phyloP scores from a whole-genome alignment of 2,797 vertebrate genomes.

The Dryobates pubescens region DNA sequence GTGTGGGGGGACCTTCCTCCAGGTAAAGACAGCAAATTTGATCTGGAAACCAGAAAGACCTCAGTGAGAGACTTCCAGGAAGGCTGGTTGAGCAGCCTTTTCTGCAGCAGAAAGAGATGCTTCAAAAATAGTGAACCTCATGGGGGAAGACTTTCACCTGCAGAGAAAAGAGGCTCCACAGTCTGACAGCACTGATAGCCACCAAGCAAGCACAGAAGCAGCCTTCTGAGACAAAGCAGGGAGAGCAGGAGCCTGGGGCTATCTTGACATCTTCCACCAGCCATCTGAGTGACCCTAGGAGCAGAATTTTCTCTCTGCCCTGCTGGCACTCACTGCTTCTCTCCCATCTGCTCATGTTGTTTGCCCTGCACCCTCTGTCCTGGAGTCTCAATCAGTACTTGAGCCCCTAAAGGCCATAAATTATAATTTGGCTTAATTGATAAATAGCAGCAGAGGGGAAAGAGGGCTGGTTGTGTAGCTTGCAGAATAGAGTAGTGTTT shows the following conservation, averaged over 20 bases:
- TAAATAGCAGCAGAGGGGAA: constrained; percentile 12
- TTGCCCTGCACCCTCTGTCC: background rate
- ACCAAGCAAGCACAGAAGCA: background rate
- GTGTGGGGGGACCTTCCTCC: background rate
- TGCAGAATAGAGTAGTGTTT: background rate
- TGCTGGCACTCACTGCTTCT: background rate
- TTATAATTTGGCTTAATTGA: constrained; percentile 17
- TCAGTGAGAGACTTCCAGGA: background rate
- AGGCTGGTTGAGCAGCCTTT: background rate
- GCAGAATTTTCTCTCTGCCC: background rate
- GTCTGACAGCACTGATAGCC: accelerated
- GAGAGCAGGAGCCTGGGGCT: background rate
- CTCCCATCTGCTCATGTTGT: background rate
- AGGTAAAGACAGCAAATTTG: background rate
- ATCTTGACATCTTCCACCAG: background rate
- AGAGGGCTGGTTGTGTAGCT: background rate
- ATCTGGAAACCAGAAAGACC: background rate
- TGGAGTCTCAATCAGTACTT: background rate
- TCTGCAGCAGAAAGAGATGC: accelerated
- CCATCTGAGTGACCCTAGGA: background rate
- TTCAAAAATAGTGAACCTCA: background rate
- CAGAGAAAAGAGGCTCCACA: background rate
- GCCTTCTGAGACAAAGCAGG: background rate
- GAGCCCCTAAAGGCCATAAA: background rate
- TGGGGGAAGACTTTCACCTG: accelerated